Evolutionary conservation across 2,113 vertebrate species (phyloP).

Genomic region (Caretta caretta): DNA sequence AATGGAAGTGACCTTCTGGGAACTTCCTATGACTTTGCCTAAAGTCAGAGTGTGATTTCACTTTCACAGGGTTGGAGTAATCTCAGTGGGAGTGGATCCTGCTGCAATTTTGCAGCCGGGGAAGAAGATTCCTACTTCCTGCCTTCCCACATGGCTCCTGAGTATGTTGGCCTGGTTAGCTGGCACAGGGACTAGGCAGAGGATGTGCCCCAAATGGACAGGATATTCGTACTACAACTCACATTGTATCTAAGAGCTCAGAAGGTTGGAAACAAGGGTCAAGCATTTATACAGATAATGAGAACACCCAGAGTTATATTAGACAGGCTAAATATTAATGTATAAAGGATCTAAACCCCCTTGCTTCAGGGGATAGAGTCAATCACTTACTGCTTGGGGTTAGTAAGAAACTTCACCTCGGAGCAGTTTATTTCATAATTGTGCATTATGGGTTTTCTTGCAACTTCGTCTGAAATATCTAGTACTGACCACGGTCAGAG

Average conservation of each 20-base stretch:
- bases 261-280: rapidly evolving
- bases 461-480: background rate
- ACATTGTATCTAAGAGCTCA: background rate
- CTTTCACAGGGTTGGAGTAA: background rate
- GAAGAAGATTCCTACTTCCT: background rate
- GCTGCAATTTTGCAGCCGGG: no score
- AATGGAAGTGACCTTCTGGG: background rate
- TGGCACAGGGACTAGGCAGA: background rate
- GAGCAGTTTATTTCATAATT: background rate
- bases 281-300: rapidly evolving
- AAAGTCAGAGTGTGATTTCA: background rate
- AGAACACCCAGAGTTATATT: background rate
- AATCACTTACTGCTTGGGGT: background rate
- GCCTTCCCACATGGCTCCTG: no score
- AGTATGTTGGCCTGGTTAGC: background rate
- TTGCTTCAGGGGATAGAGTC: background rate
- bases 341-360: background rate
- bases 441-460: background rate
- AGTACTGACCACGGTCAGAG: background rate
- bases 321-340: rapidly evolving
- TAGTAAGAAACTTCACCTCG: background rate
- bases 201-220: background rate
- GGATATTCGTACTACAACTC: background rate
- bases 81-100: background rate
- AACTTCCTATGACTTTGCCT: background rate